phyloP scores from a whole-genome alignment of 2,888 invertebrate species.

The Rhorus exstirpatorius region DNA sequence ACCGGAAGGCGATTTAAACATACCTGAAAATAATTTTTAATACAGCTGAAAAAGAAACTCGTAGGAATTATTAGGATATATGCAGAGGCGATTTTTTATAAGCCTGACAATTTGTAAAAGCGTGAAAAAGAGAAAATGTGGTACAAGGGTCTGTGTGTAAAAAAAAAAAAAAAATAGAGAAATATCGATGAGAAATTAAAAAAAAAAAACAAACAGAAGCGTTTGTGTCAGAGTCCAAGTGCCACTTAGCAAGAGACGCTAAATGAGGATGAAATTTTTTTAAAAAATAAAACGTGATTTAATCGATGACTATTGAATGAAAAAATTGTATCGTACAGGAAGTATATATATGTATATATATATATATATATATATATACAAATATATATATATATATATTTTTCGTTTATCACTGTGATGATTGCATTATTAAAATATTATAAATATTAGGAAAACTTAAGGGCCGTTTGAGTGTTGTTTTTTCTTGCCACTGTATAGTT shows the following conservation, averaged over 20 bases:
- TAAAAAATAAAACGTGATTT: conserved; percentile 74
- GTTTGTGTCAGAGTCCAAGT: conserved; percentile 75
- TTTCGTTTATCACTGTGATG: conserved; percentile 85
- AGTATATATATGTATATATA: too few species aligned
- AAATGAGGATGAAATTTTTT: too few species aligned
- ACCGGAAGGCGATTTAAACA: conserved; percentile 68
- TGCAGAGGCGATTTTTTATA: conserved; percentile 50
- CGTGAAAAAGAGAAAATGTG: conserved; percentile 31
- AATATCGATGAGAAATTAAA: conserved; percentile 15
- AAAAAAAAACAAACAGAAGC: conserved; percentile 24
- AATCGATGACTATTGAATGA: conserved; percentile 59
- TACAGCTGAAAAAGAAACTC: conserved; percentile 57
- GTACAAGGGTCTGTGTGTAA: conserved; percentile 29
- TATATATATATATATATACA: too few species aligned
- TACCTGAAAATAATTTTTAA: conserved; percentile 72
- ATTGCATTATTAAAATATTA: conserved; percentile 81
- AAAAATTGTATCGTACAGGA: conserved; percentile 80
- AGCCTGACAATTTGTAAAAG: conserved; percentile 47
- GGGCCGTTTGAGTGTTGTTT: conserved; percentile 82
- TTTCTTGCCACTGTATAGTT: conserved; percentile 81
- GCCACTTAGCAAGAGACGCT: conserved; percentile 73
- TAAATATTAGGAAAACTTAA: conserved; percentile 81
- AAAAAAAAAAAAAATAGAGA: conserved; percentile 43
- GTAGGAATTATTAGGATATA: conserved; percentile 67
- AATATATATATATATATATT: too few species aligned